Evolutionary conservation across 2,113 vertebrate species (phyloP).

Genomic region (Vimba vimba): DNA sequence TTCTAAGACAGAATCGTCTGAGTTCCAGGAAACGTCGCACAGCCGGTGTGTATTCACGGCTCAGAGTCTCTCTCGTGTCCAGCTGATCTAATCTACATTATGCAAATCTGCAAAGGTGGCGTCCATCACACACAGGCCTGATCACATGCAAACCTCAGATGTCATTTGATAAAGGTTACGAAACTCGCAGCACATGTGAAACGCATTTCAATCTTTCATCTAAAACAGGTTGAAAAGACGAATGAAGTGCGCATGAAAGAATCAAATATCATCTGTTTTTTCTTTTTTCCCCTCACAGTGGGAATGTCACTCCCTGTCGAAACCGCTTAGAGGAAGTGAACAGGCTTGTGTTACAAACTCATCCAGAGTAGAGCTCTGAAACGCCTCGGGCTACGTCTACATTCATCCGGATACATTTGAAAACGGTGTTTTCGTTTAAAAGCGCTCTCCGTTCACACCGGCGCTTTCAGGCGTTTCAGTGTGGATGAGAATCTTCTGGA

Average conservation of each 20-base stretch:
- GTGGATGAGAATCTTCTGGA: no score
- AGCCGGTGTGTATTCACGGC: background rate
- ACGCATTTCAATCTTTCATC: slow-evolving; percentile 71
- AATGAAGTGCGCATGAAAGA: slow-evolving; percentile 56
- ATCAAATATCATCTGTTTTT: slow-evolving; percentile 72
- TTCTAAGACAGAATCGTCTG: no score
- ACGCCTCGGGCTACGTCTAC: background rate
- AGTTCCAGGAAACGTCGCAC: background rate
- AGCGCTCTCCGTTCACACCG: no score
- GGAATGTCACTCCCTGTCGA: slow-evolving; percentile 63
- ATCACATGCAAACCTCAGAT: slow-evolving; percentile 57
- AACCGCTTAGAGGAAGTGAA: slow-evolving; percentile 60
- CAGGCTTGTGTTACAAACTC: slow-evolving; percentile 54
- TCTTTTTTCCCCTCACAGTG: slow-evolving; percentile 56
- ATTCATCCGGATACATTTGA: no score
- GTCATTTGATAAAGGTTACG: slow-evolving; percentile 41
- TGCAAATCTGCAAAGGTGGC: slow-evolving; percentile 6
- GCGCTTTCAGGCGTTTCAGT: no score
- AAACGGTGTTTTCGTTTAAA: no score
- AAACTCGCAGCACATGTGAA: slow-evolving; percentile 60
- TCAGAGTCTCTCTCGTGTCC: background rate
- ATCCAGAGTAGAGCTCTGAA: slow-evolving; percentile 16
- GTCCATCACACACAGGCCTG: background rate
- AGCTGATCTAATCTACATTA: slow-evolving; percentile 13
- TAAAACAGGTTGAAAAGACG: slow-evolving; percentile 54